phyloP scores from a whole-genome alignment of 92 coral and sea anemone genomes.

The Phenganax stokvisi region DNA sequence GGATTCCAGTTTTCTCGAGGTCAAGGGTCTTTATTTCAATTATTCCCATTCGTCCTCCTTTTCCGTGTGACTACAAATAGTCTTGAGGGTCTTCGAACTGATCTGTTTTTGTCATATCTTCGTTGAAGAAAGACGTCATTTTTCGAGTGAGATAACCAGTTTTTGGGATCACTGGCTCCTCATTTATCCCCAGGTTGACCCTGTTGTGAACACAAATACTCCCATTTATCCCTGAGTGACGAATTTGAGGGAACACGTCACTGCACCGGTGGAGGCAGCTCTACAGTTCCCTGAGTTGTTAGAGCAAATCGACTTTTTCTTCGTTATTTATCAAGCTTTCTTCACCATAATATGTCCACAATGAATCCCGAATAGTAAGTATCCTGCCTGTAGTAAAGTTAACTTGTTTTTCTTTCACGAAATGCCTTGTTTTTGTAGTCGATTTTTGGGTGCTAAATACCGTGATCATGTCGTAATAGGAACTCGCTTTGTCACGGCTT shows the following conservation, averaged over 20 bases:
- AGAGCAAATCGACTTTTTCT: slow-evolving; percentile 61
- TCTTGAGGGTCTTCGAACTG: too few species aligned
- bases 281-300: slow-evolving; percentile 59
- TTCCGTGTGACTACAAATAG: too few species aligned
- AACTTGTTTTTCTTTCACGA: not conserved
- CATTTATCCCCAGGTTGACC: not conserved
- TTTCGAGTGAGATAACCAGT: too few species aligned
- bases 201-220: not conserved
- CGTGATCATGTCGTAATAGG: slow-evolving; percentile 27
- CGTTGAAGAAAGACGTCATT: too few species aligned
- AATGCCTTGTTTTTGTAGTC: not conserved
- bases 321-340: slow-evolving; percentile 62
- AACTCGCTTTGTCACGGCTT: slow-evolving; percentile 22
- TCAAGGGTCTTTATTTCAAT: too few species aligned
- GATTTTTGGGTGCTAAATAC: not conserved
- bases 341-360: slow-evolving; percentile 93
- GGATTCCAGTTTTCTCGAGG: too few species aligned
- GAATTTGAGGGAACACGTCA: slow-evolving; percentile 31
- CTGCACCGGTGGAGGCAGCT: slow-evolving; percentile 38
- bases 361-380: slow-evolving; percentile 99
- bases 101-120: too few species aligned
- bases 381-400: slow-evolving; percentile 43
- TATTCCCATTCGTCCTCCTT: too few species aligned
- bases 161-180: too few species aligned
- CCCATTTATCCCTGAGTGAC: slow-evolving; percentile 43